Base-by-base conservation (phyloP, 2,113 vertebrate genomes). In the Myotis lucifugus region DNA sequence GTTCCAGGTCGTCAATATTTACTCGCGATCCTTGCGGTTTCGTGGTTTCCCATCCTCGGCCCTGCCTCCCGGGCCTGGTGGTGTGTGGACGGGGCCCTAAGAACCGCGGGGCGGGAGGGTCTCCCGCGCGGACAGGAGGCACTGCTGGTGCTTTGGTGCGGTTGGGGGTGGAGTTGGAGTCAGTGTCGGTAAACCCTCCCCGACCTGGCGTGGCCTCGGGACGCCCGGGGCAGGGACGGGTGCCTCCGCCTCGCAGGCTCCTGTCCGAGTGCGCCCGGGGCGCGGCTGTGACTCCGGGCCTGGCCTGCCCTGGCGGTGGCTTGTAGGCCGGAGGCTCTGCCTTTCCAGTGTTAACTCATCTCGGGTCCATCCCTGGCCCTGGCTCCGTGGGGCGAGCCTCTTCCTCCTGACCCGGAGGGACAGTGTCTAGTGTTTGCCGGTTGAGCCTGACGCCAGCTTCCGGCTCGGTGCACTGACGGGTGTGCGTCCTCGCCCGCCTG, bases 331-430 rank as follows among this genome's bases (percentile, higher is more conserved):
- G 54, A 74, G 81, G 48, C 52, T 37, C 0, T 14, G 17, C 7
- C 9, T 42, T 15, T 37, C 42, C 4, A 6, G 0, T 17, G 5
- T n/a, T 3, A 1, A 0, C 2, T 42, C 3, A 3, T 17, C 73
- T 76, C 40, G 8, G 61, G 1, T 6, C 29, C 6, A 10, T 14
- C 29, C 64, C 64, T 29, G 61, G 61, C 12, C 27, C 61, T 32
- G 59, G 61, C 61, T 23, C 8, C 3, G 56, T 23, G 56, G 21
- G 8, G 19, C 48, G 8, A 25, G 56, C 3, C 1, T 14, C 5
- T 0, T 9, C 17, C 19, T 34, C 84, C 19, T 46, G 8, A 5
- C 42, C 25, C 9, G 2, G 48, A 7, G 82, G 46, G 18, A 21
- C n/a, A 23, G 76, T 56, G 23, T 34, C 56, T 23, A 8, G 66